A percentile compares a stretch with the other conserved stretches of the same genome.
phyloP scores from a whole-genome alignment of 1,140 invertebrate species.

The Gryllus bimaculatus region DNA sequence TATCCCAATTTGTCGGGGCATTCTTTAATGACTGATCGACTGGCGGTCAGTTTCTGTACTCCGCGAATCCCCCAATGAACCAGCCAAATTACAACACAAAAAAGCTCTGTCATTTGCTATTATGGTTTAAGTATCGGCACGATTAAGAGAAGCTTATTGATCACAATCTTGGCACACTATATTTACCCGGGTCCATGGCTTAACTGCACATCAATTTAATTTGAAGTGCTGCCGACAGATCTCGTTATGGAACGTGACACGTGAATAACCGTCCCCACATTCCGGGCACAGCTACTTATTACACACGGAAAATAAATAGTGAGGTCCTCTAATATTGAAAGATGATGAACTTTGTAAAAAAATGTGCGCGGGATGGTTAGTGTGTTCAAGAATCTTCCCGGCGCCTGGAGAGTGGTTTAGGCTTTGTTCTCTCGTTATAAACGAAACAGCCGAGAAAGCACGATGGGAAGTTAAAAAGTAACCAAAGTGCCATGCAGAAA shows the following conservation, averaged over 20 bases:
- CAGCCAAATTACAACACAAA: background rate
- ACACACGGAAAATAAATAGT: background rate
- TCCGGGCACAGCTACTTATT: background rate
- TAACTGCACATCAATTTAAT: slow-evolving; percentile 1
- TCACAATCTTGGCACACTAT: background rate
- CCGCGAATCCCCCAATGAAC: background rate
- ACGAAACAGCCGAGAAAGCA: background rate
- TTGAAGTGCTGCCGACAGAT: background rate
- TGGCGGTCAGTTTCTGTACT: background rate
- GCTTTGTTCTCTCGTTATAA: background rate
- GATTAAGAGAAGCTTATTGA: background rate
- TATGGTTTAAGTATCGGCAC: slow-evolving; percentile 1
- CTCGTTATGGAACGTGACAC: background rate
- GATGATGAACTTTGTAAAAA: background rate
- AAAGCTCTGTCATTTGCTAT: background rate
- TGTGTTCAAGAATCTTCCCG: background rate
- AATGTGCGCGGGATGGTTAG: background rate
- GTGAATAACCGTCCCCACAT: background rate
- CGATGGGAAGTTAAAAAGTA: background rate
- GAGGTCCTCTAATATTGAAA: background rate
- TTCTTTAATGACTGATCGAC: background rate
- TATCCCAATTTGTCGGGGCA: background rate
- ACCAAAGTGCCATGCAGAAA: background rate
- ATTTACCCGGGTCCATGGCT: background rate
- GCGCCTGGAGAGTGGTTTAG: too few relatives aligned